phyloP scores from a whole-genome alignment of 2,888 invertebrate species.

The Ochropleura plecta region DNA sequence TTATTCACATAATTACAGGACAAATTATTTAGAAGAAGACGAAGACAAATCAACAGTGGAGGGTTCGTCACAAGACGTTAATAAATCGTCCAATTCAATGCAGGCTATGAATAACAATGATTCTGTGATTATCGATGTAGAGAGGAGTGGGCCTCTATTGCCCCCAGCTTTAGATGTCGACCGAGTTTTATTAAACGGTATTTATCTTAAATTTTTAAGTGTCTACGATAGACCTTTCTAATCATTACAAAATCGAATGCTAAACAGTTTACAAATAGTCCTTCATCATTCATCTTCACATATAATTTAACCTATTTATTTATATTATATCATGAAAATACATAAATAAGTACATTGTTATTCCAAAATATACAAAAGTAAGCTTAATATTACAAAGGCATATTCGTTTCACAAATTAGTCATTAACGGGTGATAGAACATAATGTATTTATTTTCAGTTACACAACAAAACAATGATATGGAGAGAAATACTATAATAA shows the following conservation, averaged over 20 bases:
- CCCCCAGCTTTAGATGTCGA: conserved; percentile 56
- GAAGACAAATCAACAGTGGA: conserved; percentile 18
- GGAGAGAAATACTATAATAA: neutral
- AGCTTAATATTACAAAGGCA: neutral
- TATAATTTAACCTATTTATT: neutral
- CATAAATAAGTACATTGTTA: neutral
- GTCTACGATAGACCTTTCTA: too few relatives aligned
- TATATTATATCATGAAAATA: neutral
- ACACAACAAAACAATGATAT: conserved; percentile 26
- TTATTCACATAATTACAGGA: conserved; percentile 45
- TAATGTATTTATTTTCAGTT: conserved; percentile 28
- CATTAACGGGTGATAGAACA: neutral
- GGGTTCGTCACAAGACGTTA: conserved; percentile 21
- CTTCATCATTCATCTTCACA: neutral
- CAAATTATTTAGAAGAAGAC: conserved; percentile 29
- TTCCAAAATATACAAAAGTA: neutral
- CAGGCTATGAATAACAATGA: conserved; percentile 40
- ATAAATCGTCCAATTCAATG: conserved; percentile 39
- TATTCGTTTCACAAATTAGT: neutral
- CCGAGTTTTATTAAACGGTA: conserved; percentile 58
- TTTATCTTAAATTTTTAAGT: neutral
- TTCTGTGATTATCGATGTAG: conserved; percentile 23
- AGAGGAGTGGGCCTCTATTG: conserved; percentile 30
- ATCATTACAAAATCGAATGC: neutral
- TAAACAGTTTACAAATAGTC: neutral